Conservation (phyloP, 2,888 invertebrate species). For the Archips crataeganus region DNA sequence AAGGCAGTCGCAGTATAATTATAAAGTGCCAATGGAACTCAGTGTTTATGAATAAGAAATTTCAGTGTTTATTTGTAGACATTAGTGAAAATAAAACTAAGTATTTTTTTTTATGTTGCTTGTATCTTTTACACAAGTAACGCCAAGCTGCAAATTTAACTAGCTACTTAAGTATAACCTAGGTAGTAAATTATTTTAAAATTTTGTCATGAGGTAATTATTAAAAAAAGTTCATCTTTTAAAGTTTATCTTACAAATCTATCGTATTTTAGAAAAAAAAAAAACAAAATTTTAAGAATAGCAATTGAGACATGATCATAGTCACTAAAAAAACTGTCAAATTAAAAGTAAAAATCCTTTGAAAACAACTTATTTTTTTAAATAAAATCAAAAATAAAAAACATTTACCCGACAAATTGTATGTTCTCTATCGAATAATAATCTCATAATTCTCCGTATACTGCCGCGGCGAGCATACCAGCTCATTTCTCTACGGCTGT, state of each 20-base stretch:
- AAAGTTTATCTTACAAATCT: no score
- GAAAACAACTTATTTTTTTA: no score
- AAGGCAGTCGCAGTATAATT: conserved; percentile 70
- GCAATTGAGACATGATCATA: no score
- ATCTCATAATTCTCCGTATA: conserved; percentile 35
- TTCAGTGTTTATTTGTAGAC: background rate
- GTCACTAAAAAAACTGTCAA: no score
- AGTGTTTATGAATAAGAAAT: background rate
- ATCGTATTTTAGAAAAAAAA: no score
- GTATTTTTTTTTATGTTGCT: background rate
- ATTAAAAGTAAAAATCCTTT: no score
- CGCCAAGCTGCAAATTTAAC: background rate
- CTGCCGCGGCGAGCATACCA: conserved; percentile 70
- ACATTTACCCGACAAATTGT: no score
- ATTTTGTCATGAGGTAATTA: no score
- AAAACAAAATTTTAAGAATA: no score
- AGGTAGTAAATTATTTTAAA: no score
- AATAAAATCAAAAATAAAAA: no score
- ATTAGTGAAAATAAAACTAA: background rate
- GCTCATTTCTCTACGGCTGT: conserved; percentile 78
- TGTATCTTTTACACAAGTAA: background rate
- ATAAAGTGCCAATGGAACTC: conserved; percentile 52
- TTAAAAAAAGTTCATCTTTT: no score
- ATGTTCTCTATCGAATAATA: background rate
- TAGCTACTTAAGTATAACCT: background rate